phyloP scores from a whole-genome alignment of 2,113 vertebrate species.

The Raja brachyura region DNA sequence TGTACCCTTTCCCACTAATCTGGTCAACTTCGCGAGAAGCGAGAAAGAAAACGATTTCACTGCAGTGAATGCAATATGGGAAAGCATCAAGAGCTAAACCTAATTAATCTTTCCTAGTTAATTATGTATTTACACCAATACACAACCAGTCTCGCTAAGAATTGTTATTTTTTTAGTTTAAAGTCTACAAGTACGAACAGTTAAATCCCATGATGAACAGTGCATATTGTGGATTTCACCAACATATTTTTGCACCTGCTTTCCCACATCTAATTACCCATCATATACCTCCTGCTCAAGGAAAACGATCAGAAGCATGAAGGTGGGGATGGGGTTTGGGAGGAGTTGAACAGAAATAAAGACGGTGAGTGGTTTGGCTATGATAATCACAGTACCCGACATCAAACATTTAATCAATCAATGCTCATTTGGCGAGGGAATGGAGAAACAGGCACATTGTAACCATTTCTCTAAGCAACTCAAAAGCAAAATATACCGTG shows the following conservation, averaged over 20 bases:
- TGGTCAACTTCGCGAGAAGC: neutral
- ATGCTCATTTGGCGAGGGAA: neutral
- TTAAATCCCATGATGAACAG: neutral
- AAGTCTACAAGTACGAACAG: neutral
- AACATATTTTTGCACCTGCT: neutral
- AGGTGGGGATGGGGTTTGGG: neutral
- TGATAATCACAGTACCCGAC: neutral
- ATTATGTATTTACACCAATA: neutral
- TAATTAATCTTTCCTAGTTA: neutral
- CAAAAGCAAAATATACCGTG: neutral
- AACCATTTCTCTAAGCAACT: neutral
- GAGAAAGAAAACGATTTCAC: neutral
- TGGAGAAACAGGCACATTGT: neutral
- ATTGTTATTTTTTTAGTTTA: neutral
- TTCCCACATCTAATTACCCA: neutral
- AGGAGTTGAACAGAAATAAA: neutral
- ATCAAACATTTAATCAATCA: neutral
- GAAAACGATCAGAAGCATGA: neutral
- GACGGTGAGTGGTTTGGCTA: neutral
- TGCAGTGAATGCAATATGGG: neutral
- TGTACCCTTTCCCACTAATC: constrained; percentile 24
- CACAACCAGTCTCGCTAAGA: neutral
- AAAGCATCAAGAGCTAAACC: neutral
- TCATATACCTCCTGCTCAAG: neutral
- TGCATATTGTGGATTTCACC: neutral